Evolutionary conservation across 2,797 vertebrate species (phyloP), one percentile per base, ranked within the genome.

Genomic region (Benthosema pterotum): DNA sequence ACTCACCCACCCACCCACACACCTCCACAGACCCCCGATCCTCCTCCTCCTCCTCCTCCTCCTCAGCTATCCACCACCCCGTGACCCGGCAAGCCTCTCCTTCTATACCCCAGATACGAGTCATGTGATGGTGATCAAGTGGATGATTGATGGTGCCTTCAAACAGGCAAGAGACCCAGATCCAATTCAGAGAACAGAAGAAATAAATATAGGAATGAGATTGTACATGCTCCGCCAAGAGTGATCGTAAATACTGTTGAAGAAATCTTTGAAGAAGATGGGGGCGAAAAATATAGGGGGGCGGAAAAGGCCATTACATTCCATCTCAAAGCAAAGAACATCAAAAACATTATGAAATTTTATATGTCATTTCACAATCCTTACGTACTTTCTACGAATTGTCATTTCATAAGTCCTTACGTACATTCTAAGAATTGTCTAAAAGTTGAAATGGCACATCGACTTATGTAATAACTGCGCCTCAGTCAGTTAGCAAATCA

Each of bases 101-200:
- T 22, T 50, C 38, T 28, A 4, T 58, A 42, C 51, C 62, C 32
- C 52, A 57, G 25, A 67, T 67, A 53, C 51, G 22, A 18, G 64
- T 53, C 52, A 63, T 71, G 25, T 56, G 53, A 22, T 15, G 11
- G 8, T 52, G 38, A 12, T 28, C 17, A 18, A n/a, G 16, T 28
- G 25, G 32, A 42, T 62, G 62, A 78, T n/a, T 76, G 67, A 77
- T 17, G 52, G 3, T 6, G 52, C n/a, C 43, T 18, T 15, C 11
- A 9, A 8, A 38, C 32, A 48, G 42, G 49, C 60, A 42, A 62
- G n/a, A 57, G 52, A 52, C 19, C 19, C 50, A 52, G 52, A 63
- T 9, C 13, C 14, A 15, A n/a, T 53, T 53, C 14, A 49, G 16
- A 25, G 13, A 46, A 15, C 12, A 52, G 38, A 69, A 67, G 72